Evolutionary conservation across 2,113 vertebrate species (phyloP).

Genomic region (Leptosomus discolor): DNA sequence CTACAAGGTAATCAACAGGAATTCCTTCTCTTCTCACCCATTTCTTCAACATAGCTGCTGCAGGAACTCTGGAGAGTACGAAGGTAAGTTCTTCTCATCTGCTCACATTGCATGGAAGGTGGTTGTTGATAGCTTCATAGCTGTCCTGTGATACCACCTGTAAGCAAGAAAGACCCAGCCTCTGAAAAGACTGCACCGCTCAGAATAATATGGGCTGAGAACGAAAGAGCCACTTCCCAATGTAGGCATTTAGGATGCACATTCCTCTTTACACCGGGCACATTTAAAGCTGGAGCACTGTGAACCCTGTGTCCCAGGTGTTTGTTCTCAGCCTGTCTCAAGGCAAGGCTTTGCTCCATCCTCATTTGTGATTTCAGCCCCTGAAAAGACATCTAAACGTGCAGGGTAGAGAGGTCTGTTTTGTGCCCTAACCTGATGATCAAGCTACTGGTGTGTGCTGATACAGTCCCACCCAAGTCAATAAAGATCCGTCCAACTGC

Average conservation of each 20-base stretch:
- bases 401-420: background rate
- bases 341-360: background rate
- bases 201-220: background rate
- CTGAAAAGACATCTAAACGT: fast-evolving
- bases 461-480: background rate
- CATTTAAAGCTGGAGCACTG: background rate
- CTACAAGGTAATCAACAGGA: background rate
- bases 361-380: background rate
- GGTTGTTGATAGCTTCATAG: background rate
- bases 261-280: background rate
- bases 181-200: background rate
- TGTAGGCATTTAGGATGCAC: fast-evolving
- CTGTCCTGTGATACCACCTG: background rate
- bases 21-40: fast-evolving
- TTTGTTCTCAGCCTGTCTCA: background rate
- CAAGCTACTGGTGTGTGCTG: background rate
- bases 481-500: background rate
- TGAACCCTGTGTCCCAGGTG: background rate
- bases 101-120: background rate
- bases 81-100: background rate
- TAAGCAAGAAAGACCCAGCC: background rate
- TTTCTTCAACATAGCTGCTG: background rate
- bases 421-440: background rate
- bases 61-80: background rate
- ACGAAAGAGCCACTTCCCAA: background rate